These are phyloP conservation scores for Sphaerophoria taeniata DNA, from an alignment of 2,888 invertebrate genomes.

Conservation along the genomic window DNA sequence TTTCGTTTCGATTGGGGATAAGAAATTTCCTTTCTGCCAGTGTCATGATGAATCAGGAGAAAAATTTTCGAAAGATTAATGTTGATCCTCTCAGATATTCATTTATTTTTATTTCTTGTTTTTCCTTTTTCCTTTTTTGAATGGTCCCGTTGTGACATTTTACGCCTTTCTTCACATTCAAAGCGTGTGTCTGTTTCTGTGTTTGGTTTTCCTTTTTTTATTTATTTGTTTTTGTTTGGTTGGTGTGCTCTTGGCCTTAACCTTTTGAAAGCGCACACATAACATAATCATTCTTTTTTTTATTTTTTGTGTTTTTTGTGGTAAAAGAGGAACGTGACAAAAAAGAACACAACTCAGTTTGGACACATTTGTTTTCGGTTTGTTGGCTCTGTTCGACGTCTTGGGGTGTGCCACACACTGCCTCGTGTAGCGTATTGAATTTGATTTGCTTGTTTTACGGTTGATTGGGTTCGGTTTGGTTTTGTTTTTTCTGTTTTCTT, in stretches of 20 bases:
- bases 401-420: conserved; percentile 53
- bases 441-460: conserved; percentile 66
- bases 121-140: not conserved
- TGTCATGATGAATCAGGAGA: conserved; percentile 14
- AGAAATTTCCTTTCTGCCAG: not conserved
- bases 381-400: not conserved
- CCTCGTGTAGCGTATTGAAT: conserved; percentile 45
- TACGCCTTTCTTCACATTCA: conserved; percentile 1
- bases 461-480: conserved; percentile 57
- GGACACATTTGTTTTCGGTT: conserved; percentile 39
- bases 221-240: not conserved
- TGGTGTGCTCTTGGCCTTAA: conserved; percentile 65
- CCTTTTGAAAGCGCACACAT: conserved; percentile 51
- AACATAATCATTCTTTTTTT: not conserved
- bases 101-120: conserved; percentile 34
- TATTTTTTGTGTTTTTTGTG: not conserved
- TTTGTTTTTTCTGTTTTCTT: not conserved
- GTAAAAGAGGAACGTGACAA: conserved; percentile 45
- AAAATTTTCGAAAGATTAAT: conserved; percentile 47
- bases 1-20: not conserved
- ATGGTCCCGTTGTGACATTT: conserved; percentile 30
- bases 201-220: conserved; percentile 5
- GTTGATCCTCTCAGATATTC: conserved; percentile 51
- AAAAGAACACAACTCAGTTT: conserved; percentile 27
- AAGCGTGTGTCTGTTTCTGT: conserved; percentile 30